Evolutionary conservation across 2,888 invertebrate species (phyloP).

Genomic region (Hecatera dysodea): DNA sequence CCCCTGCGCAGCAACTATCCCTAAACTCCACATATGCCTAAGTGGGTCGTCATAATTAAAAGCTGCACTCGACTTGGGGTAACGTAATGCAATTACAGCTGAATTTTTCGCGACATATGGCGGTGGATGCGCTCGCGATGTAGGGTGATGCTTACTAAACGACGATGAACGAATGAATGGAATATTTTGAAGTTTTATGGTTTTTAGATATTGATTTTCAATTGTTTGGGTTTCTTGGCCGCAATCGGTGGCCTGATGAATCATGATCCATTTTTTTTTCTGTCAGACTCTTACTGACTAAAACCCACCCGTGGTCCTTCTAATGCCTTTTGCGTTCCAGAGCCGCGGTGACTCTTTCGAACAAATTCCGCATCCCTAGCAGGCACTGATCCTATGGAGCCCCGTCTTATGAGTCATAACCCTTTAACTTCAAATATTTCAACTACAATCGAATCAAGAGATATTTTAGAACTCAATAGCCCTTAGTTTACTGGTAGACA

Average conservation of each 20-base stretch:
- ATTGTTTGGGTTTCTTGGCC: conserved; percentile 3
- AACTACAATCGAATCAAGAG: too few species aligned
- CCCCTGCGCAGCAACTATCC: conserved; percentile 45
- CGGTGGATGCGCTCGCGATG: conserved; percentile 72
- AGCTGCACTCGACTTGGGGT: conserved; percentile 85
- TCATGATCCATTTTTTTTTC: too few species aligned
- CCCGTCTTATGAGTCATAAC: too few species aligned
- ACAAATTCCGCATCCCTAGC: too few species aligned
- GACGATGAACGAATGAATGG: conserved; percentile 43
- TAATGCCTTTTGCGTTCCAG: too few species aligned
- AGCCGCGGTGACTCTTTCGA: too few species aligned
- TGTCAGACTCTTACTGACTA: too few species aligned
- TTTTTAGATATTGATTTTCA: conserved; percentile 49
- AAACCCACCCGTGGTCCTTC: too few species aligned
- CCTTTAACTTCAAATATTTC: background rate
- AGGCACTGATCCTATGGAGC: too few species aligned
- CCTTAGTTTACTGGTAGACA: too few species aligned
- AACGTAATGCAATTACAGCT: conserved; percentile 89
- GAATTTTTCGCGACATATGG: conserved; percentile 91
- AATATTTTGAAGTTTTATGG: conserved; percentile 49
- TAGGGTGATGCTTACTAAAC: conserved; percentile 74
- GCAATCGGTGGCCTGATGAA: too few species aligned
- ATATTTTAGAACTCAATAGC: too few species aligned
- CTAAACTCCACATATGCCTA: conserved; percentile 86
- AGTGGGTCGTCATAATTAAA: conserved; percentile 89